Base-by-base conservation (phyloP, 2,797 vertebrate genomes). In the Crocidura indochinensis region DNA sequence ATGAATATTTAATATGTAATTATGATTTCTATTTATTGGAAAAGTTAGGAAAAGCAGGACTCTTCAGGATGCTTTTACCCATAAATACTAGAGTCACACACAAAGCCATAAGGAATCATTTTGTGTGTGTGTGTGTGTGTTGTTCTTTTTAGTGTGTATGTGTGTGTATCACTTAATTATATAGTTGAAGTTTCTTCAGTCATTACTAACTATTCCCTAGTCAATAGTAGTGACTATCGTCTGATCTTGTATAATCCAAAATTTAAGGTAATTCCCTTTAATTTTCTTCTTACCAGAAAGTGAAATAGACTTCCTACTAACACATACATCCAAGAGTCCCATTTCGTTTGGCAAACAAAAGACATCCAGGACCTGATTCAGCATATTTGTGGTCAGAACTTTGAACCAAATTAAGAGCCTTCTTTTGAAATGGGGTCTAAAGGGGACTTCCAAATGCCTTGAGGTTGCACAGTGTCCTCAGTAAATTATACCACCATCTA, bases 381-480 rank as follows among this genome's bases (percentile, higher is more conserved):
- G 96, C 96, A 96, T 84, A 95, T 97, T 95, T 77, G 84, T 92
- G 88, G 84, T 84, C 47, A 92, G 88, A 64, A 77, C 71, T 88
- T 71, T 82, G 80, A 94, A 94, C 64, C 65, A 92, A 94, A 91
- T 91, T 87, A 93, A 92, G 88, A 90, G 84, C 9, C 84, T 95
- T 90, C 86, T 93, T 95, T 94, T 94, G 90, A 96, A 91, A 95
- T 89, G 38, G 79, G 89, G 84, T 76, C 68, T 73, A 74, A 69
- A 93, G 96, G 96, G 96, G 96, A 97, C 96, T 97, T 97, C 96
- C 96, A 96, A 92, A 89, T 68, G 95, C 88, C 75, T 89, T 89
- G 88, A 95, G 86, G 88, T 88, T 96, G 93, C 73, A 95, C 74
- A 26, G 91, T 90, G 86, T 95, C 94, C 71, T 94, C 83, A 93